A percentile compares a stretch with the other conserved stretches of the same genome.
Evolutionary conservation across 2,797 vertebrate genomes (phyloP).

Genomic region (Brachymystax lenok): DNA sequence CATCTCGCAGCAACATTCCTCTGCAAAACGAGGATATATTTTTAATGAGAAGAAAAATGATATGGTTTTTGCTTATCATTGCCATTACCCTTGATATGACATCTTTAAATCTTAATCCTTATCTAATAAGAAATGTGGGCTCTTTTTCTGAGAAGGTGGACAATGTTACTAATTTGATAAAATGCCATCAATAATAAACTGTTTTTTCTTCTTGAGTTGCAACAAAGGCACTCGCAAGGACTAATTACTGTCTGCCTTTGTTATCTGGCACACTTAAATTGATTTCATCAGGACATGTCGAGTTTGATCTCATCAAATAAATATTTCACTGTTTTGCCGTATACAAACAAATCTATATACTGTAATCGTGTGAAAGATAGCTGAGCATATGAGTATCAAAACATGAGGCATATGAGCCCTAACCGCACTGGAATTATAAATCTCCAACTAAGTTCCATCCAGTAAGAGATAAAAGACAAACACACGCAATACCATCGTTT

Average conservation of each 20-base stretch:
- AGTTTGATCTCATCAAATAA: too few relatives aligned
- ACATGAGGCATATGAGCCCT: too few relatives aligned
- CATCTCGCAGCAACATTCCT: conserved; percentile 49
- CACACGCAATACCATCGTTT: not conserved
- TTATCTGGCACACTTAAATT: not conserved
- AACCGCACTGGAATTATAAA: not conserved
- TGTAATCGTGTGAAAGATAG: not conserved
- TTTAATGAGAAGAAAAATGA: conserved; percentile 61
- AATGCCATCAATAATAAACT: not conserved
- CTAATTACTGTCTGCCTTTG: not conserved
- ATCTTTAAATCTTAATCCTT: conserved; percentile 30
- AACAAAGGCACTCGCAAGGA: not conserved
- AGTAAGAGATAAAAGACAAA: not conserved
- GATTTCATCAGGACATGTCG: too few relatives aligned
- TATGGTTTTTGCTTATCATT: conserved; percentile 34
- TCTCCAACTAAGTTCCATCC: not conserved
- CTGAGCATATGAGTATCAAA: not conserved
- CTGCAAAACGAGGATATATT: conserved; percentile 43
- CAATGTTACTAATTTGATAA: not conserved
- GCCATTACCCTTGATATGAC: conserved; percentile 25
- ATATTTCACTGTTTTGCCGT: not conserved
- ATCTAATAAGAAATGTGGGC: conserved; percentile 9
- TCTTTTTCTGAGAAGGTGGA: conserved; percentile 6
- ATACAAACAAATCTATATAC: not conserved
- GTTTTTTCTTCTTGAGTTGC: not conserved